Percentiles rank a stretch among this genome's conserved stretches.
Evolutionary conservation across 1,140 invertebrate species (phyloP).

Genomic region (Macrosteles quadrilineatus): DNA sequence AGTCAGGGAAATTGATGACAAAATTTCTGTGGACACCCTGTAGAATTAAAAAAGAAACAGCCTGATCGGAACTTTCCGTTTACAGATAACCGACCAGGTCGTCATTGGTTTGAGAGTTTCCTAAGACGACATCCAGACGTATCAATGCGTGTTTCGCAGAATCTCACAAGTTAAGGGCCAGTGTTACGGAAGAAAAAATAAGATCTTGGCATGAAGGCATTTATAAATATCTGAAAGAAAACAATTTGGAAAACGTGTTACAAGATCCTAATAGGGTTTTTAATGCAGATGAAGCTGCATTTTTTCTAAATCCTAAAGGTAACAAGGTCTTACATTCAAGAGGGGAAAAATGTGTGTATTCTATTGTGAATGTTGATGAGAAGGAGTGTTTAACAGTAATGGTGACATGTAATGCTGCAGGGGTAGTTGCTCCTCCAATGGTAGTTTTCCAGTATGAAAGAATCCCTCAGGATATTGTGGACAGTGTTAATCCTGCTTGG

Average conservation of each 20-base stretch:
- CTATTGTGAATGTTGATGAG: conserved; percentile 43
- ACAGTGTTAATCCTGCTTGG: conserved; percentile 45
- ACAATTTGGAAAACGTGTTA: conserved; percentile 42
- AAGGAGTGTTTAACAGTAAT: conserved; percentile 44
- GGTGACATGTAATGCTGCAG: conserved; percentile 30
- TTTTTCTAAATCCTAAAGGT: too few relatives aligned
- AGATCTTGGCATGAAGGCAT: conserved; percentile 45
- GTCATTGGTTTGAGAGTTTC: conserved; percentile 38
- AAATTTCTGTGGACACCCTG: too few relatives aligned
- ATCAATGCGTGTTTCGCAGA: too few relatives aligned
- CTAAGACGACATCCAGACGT: too few relatives aligned
- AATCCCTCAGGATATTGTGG: conserved; percentile 42
- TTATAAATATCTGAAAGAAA: conserved; percentile 41
- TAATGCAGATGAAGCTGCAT: too few relatives aligned
- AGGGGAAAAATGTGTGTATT: conserved; percentile 45
- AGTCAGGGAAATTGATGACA: too few relatives aligned
- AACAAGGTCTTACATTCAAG: too few relatives aligned
- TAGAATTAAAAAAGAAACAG: too few relatives aligned
- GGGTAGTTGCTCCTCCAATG: conserved; percentile 28
- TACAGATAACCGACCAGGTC: conserved; percentile 12
- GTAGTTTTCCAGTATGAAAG: conserved; percentile 38
- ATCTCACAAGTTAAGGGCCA: too few relatives aligned
- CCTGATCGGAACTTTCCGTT: conserved; percentile 37
- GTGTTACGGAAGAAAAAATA: too few relatives aligned
- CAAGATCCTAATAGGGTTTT: conserved; percentile 46